Evolutionary conservation across 2,113 vertebrate species (phyloP), one percentile per base, ranked within the genome.

Genomic region (Brevimyrus niger): DNA sequence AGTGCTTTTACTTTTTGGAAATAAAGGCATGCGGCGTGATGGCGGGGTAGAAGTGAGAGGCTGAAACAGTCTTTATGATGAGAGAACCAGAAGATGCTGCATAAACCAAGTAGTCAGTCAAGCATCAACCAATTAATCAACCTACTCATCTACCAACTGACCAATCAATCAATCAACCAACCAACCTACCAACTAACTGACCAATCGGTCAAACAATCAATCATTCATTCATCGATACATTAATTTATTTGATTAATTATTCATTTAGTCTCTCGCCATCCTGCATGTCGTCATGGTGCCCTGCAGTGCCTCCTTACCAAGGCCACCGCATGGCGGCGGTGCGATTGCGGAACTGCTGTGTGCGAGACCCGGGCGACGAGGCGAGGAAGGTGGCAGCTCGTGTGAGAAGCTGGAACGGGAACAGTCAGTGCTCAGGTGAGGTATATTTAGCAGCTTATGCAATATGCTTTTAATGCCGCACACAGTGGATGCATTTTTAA

Each of bases 381-480:
- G 42, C 17, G 55, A 87, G 55, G 53, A 87, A 47, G 51, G 87
- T 44, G 50, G 85, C 50, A 44, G 88, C 87, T 87, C 53, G 31
- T 87, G 87, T 19, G 58, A 65, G 38, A 42, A 44, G 35, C 27
- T n/a, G 85, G 50, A 55, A 9, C 8, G 85, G 92, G 92, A 94
- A 94, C 93, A 94, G 90, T 87, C 8, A 17, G 88, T 92, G 92
- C 50, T 87, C 90, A 90, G 55, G 92, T 92, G 93, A 90, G 91
- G 92, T 92, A 94, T 94, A 94, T 94, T 94, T 95, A 94, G 94
- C 93, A 90, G 91, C 90, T 96, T 96, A 94, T 91, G 91, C 95
- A 96, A 96, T 93, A 91, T 94, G 93, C 94, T 95, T 95, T 95
- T 94, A 94, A 94, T 93, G 95, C 93, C 94, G 93, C 93, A 93